phyloP scores from a whole-genome alignment of 1,140 invertebrate species.

The Scylla paramamosain region DNA sequence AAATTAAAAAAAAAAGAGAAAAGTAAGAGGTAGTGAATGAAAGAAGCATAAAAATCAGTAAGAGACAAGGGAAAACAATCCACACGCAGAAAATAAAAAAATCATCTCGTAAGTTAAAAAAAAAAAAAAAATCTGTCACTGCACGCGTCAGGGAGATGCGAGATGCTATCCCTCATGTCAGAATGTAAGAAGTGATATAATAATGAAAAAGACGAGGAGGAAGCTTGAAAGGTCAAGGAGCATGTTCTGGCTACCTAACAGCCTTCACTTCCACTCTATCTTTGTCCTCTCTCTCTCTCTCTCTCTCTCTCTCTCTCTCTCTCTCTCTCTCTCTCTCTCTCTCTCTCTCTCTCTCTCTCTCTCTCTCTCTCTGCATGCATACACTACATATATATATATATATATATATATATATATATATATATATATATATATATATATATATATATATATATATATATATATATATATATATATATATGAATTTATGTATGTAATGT shows the following conservation, averaged over 20 bases:
- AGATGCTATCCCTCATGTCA: not conserved
- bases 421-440: conserved; percentile 2
- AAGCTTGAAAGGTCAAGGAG: conserved; percentile 47
- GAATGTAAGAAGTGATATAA: not conserved
- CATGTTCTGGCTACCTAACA: not conserved
- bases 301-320: not conserved
- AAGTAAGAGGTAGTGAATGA: not conserved
- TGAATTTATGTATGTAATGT: not conserved
- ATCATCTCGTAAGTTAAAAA: not conserved
- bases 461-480: conserved; percentile 9
- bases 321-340: conserved; percentile 27
- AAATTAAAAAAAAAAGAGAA: too few species aligned
- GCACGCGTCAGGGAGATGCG: not conserved
- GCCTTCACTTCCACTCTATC: conserved; percentile 19
- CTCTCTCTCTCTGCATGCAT: not conserved
- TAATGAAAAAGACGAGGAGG: conserved; percentile 32
- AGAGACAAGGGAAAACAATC: too few species aligned
- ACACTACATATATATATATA: not conserved
- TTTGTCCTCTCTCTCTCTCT: conserved; percentile 29
- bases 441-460: conserved; percentile 35
- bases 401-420: conserved; percentile 27
- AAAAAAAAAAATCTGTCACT: not conserved
- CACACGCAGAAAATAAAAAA: too few species aligned
- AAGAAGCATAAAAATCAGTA: not conserved
- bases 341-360: not conserved